phyloP scores from a whole-genome alignment of 2,888 invertebrate species.

The Sipha maydis region DNA sequence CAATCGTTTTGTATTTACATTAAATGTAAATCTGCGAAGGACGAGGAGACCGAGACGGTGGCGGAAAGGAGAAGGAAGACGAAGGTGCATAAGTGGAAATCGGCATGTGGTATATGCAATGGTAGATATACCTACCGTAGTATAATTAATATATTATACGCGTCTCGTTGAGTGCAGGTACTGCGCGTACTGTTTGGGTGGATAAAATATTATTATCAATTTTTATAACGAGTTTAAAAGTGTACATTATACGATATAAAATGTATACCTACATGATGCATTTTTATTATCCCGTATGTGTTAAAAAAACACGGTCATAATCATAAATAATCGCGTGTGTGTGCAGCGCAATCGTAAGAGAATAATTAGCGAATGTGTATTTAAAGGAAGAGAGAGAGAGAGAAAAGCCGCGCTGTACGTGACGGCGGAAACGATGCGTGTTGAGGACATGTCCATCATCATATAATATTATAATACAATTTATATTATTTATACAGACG shows the following conservation, averaged over 20 bases:
- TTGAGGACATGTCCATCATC: neutral
- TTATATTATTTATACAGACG: neutral
- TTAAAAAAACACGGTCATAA: slow-evolving; percentile 39
- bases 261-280: slow-evolving; percentile 5
- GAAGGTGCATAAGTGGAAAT: neutral
- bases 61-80: too few relatives aligned
- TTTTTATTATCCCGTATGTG: slow-evolving; percentile 40
- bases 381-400: neutral
- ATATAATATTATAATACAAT: too few relatives aligned
- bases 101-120: too few relatives aligned
- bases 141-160: neutral
- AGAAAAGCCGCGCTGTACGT: neutral
- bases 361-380: slow-evolving; percentile 24
- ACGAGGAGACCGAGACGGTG: too few relatives aligned
- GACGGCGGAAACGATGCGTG: neutral
- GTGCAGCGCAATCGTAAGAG: neutral
- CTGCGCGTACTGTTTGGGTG: neutral
- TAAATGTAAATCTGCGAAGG: neutral
- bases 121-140: neutral
- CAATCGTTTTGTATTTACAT: neutral
- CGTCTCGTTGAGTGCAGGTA: neutral
- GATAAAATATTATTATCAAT: slow-evolving; percentile 42
- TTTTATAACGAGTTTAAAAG: slow-evolving; percentile 38
- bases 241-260: neutral
- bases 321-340: slow-evolving; percentile 5